Base-by-base conservation (phyloP, 2,797 vertebrate genomes). In the Oreochromis mossambicus region DNA sequence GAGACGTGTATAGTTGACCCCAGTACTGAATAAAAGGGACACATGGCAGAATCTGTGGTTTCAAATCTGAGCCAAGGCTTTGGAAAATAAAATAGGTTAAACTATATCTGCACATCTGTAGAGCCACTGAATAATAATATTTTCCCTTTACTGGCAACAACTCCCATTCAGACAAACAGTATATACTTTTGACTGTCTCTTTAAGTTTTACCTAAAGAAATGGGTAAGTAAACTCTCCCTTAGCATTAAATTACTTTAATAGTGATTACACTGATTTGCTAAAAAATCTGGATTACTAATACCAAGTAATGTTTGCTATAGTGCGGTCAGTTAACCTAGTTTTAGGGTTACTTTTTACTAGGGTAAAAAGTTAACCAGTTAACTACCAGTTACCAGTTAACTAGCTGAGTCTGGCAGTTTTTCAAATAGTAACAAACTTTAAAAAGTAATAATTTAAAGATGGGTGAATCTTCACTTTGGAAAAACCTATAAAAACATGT, bases 1-100 rank as follows among this genome's bases (percentile, higher is more conserved):
- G 80, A 78, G 82, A 84, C 12, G 4, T 79, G 73, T 58, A 48
- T 73, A 52, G 83, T 83, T 87, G 78, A 85, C 54, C 61, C 36
- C 75, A 32, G 70, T 63, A 51, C n/a, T 88, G 46, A 78, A 87
- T 73, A 9, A 82, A 86, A 78, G 38, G 12, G 19, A 54, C 68
- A 79, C 79, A 84, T 29, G 32, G 54, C 55, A 80, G 17, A 51
- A 73, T 78, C 36, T 43, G 5, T 32, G 4, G 21, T 73, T 88
- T 73, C 11, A 50, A 75, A 8, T 75, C 1, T 51, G 46, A 75
- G 26, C 17, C 5, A 32, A 75, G 46, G 17, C 46, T n/a, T 75
- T 50, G 26, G 4, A 75, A 75, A 75, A 32, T 50, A 75, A 75
- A 50, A 48, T 34, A 75, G 29, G 26, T n/a, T 75, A 32, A 50